Percentiles rank a stretch among this genome's conserved stretches.
Evolutionary conservation across 2,797 vertebrate genomes (phyloP).

Genomic region (Pogonophryne albipinna): DNA sequence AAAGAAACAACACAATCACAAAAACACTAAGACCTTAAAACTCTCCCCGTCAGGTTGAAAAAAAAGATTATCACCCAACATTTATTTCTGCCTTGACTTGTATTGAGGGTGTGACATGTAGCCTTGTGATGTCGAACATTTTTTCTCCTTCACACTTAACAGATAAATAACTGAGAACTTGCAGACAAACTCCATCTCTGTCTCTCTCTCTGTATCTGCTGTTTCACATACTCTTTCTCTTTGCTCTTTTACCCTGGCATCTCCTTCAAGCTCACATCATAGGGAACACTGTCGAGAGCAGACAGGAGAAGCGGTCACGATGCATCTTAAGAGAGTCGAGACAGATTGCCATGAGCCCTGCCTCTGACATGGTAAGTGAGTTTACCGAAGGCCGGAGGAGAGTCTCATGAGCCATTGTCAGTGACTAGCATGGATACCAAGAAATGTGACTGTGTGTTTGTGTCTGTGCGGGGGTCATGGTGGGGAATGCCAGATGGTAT

Average conservation of each 20-base stretch:
- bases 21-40: constrained; percentile 9
- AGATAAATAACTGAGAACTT: constrained; percentile 10
- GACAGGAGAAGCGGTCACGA: constrained; percentile 56
- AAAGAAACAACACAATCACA: too few species aligned
- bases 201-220: constrained; percentile 26
- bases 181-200: constrained; percentile 35
- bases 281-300: constrained; percentile 41
- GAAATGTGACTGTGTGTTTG: constrained; percentile 10
- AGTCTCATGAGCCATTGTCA: constrained; percentile 34
- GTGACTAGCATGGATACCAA: constrained; percentile 18
- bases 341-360: constrained; percentile 55
- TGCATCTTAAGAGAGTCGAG: constrained; percentile 48
- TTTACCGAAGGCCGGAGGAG: constrained; percentile 31
- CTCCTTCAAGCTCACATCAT: constrained; percentile 40
- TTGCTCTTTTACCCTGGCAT: constrained; percentile 8
- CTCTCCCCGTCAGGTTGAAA: neutral
- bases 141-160: constrained; percentile 2
- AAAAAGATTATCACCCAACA: constrained; percentile 12
- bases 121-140: constrained; percentile 26
- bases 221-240: constrained; percentile 33
- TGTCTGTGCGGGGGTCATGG: neutral
- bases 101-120: constrained; percentile 13
- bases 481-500: neutral
- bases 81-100: constrained; percentile 4
- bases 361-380: constrained; percentile 56